A percentile compares a stretch with the other conserved stretches of the same genome.
Evolutionary conservation across 2,888 invertebrate species (phyloP).

Genomic region (Nymphalis c-album): DNA sequence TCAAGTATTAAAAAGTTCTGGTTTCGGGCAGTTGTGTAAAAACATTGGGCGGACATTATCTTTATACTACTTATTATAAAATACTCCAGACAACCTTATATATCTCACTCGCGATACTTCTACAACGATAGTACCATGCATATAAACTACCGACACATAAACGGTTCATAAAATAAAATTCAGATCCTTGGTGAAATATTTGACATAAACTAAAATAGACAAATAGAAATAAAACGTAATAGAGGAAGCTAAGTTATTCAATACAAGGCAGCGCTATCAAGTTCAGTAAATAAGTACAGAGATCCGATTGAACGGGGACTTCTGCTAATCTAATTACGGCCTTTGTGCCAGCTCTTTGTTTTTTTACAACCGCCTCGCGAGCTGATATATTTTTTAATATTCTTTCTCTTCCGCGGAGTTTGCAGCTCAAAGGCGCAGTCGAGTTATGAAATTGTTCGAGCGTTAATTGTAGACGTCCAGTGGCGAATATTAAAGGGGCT

Average conservation of each 20-base stretch:
- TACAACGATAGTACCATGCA: no score
- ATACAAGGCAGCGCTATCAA: constrained; percentile 3
- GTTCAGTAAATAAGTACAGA: constrained; percentile 21
- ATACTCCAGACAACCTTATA: no score
- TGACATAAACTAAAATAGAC: background rate
- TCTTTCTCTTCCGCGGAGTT: constrained; percentile 50
- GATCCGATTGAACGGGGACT: constrained; percentile 48
- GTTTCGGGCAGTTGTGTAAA: no score
- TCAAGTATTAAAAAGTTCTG: no score
- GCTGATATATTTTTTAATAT: constrained; percentile 62
- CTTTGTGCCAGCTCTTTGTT: constrained; percentile 45
- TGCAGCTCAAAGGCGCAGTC: constrained; percentile 69
- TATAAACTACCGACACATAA: no score
- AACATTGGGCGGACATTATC: no score
- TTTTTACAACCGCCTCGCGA: constrained; percentile 46
- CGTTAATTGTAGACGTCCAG: constrained; percentile 80
- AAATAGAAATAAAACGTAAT: background rate
- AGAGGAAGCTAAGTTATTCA: constrained; percentile 3
- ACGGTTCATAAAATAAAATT: no score
- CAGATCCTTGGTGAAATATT: no score
- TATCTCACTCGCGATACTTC: no score
- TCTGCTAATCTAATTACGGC: constrained; percentile 71
- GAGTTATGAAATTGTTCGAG: constrained; percentile 80
- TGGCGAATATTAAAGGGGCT: constrained; percentile 77
- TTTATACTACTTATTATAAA: no score